Percentiles rank a stretch among this genome's conserved stretches.
Evolutionary conservation across 2,888 invertebrate genomes (phyloP).

Genomic region (Eupeodes latifasciatus): DNA sequence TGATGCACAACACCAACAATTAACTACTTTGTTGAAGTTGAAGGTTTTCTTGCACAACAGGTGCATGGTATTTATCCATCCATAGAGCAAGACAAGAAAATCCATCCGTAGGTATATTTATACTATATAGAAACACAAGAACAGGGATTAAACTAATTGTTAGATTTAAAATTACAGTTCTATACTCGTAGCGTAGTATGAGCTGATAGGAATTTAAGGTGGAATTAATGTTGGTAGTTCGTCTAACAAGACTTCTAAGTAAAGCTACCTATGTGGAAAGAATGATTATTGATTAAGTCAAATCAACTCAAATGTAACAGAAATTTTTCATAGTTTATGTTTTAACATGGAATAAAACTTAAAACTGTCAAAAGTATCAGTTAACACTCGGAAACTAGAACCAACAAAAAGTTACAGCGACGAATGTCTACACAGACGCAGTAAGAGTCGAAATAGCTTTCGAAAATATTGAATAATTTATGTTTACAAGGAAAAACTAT

Average conservation of each 20-base stretch:
- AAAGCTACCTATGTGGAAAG: too few species aligned
- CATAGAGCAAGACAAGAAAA: neutral
- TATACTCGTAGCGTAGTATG: neutral
- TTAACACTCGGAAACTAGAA: too few species aligned
- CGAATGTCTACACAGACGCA: too few species aligned
- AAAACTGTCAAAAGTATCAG: too few species aligned
- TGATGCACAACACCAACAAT: slow-evolving; percentile 34
- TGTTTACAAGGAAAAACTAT: too few species aligned
- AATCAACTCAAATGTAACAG: neutral
- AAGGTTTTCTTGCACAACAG: slow-evolving; percentile 30
- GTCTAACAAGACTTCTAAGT: neutral
- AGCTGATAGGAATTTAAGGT: neutral
- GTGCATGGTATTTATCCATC: slow-evolving; percentile 47
- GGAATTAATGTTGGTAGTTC: slow-evolving; percentile 23
- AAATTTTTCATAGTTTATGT: too few species aligned
- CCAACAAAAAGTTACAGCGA: too few species aligned
- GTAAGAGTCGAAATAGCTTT: too few species aligned
- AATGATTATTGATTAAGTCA: slow-evolving; percentile 4
- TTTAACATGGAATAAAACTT: too few species aligned
- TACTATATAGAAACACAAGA: slow-evolving; percentile 1
- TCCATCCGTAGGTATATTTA: too few species aligned
- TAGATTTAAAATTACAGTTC: slow-evolving; percentile 22
- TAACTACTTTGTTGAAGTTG: slow-evolving; percentile 43
- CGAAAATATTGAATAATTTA: too few species aligned
- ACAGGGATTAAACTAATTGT: slow-evolving; percentile 61